phyloP scores from a whole-genome alignment of 2,113 vertebrate genomes.

The Hemiprocne comata region DNA sequence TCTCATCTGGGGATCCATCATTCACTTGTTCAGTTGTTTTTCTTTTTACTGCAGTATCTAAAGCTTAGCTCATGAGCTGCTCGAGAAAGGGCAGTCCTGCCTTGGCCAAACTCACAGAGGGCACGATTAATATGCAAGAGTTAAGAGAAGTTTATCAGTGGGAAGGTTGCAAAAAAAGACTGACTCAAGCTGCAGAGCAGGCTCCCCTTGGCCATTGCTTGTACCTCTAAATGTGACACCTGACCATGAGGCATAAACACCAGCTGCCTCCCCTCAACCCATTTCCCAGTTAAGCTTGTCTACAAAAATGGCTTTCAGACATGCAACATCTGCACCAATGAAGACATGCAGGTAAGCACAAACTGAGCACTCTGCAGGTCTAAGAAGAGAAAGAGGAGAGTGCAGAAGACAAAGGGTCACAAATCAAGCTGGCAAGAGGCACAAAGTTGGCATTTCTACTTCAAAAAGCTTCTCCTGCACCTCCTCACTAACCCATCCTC shows the following conservation, averaged over 20 bases:
- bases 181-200: background rate
- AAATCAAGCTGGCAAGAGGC: background rate
- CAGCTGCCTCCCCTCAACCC: background rate
- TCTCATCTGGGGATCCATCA: slow-evolving; percentile 42
- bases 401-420: background rate
- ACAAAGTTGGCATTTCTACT: background rate
- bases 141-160: background rate
- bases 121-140: background rate
- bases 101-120: background rate
- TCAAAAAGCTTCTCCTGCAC: background rate
- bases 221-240: background rate
- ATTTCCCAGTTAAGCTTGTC: background rate
- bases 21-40: background rate
- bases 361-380: background rate
- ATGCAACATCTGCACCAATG: background rate
- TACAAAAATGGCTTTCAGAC: background rate
- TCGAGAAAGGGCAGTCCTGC: background rate
- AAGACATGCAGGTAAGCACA: background rate
- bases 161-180: background rate
- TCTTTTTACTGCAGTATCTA: background rate
- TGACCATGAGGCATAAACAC: background rate
- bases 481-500: background rate
- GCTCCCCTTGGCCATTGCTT: background rate
- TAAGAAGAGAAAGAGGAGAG: background rate
- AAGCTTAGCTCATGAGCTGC: background rate